These are phyloP conservation scores for Tipula lateralis DNA, from an alignment of 2,888 invertebrate genomes.

Conservation along the genomic window DNA sequence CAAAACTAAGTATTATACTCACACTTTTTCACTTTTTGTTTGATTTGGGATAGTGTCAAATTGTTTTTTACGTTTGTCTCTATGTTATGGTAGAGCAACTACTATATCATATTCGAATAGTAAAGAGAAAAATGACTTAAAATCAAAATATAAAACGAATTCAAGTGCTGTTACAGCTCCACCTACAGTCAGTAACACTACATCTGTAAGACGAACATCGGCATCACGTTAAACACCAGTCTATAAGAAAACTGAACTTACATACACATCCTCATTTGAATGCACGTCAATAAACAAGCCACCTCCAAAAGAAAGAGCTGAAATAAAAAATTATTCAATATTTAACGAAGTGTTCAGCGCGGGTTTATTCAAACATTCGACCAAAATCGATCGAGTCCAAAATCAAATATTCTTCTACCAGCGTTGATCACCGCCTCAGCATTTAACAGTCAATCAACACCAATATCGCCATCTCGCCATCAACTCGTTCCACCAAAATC, in stretches of 20 bases:
- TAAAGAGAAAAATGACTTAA: too few relatives aligned
- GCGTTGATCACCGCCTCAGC: background rate
- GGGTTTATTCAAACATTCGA: background rate
- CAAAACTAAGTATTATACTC: too few relatives aligned
- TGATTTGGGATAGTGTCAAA: constrained; percentile 41
- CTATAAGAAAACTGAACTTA: too few relatives aligned
- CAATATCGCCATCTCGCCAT: background rate
- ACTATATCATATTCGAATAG: too few relatives aligned
- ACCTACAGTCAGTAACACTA: background rate
- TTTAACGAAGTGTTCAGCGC: background rate
- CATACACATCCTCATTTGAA: background rate
- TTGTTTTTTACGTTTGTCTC: constrained; percentile 40
- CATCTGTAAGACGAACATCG: background rate
- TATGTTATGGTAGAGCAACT: constrained; percentile 36
- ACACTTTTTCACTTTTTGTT: constrained; percentile 41
- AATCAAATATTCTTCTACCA: background rate
- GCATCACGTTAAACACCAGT: background rate
- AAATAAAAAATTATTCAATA: background rate
- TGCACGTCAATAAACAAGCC: background rate
- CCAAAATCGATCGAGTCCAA: too few relatives aligned
- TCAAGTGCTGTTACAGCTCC: too few relatives aligned
- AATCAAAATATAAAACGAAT: too few relatives aligned
- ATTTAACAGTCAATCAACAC: background rate
- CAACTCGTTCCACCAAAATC: background rate
- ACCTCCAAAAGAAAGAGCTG: background rate